Conservation (phyloP, 2,113 vertebrate species). For the Balaeniceps rex region DNA sequence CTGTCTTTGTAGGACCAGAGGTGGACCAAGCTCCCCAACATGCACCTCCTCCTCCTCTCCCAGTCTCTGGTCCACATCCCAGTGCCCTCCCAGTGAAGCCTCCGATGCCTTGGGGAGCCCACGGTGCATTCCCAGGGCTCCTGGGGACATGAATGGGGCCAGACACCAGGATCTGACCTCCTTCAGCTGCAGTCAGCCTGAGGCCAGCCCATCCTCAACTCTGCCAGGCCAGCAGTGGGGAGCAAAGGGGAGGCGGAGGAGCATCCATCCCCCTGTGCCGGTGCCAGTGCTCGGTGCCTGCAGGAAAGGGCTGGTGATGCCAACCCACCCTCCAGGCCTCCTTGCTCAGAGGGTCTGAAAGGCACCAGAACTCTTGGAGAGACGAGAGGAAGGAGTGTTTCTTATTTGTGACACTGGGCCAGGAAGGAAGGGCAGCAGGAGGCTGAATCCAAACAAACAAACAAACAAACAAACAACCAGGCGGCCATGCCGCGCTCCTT, state of each 20-base stretch:
- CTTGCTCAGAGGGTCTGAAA: neutral
- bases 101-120: neutral
- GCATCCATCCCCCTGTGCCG: neutral
- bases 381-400: neutral
- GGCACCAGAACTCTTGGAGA: neutral
- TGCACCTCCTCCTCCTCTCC: neutral
- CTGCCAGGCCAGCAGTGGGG: neutral
- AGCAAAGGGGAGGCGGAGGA: neutral
- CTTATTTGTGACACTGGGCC: neutral
- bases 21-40: neutral
- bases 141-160: neutral
- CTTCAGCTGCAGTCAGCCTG: neutral
- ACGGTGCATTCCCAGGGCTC: neutral
- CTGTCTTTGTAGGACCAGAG: neutral
- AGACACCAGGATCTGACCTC: neutral
- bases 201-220: neutral
- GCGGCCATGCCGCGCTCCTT: fast-evolving
- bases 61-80: neutral
- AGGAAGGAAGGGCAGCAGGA: neutral
- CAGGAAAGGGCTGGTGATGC: neutral
- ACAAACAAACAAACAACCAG: neutral
- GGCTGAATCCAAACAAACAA: neutral
- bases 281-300: neutral
- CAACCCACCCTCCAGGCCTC: neutral
- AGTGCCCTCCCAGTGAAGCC: neutral